Conservation (phyloP, 2,797 vertebrate species). For the Periparus ater region DNA sequence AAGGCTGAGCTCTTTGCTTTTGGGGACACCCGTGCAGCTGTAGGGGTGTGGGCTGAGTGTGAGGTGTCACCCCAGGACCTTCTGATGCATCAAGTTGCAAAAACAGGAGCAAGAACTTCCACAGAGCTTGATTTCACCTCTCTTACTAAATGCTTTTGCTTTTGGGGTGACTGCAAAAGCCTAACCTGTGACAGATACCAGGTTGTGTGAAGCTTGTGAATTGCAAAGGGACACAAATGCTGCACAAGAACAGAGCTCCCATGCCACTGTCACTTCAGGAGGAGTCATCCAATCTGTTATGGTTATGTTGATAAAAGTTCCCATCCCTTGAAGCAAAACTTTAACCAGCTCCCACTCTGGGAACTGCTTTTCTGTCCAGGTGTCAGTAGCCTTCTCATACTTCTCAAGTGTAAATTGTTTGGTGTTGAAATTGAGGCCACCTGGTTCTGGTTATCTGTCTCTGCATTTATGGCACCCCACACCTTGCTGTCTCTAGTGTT, state of each 20-base stretch:
- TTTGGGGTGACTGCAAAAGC: not conserved
- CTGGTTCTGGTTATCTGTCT: not conserved
- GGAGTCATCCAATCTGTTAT: not conserved
- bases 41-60: not conserved
- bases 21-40: not conserved
- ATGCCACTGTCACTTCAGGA: not conserved
- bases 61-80: not conserved
- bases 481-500: not conserved
- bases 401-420: constrained; percentile 15
- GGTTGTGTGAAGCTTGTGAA: not conserved
- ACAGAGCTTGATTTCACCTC: not conserved
- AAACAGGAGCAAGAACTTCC: not conserved
- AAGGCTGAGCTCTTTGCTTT: not conserved
- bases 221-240: not conserved
- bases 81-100: not conserved
- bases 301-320: not conserved
- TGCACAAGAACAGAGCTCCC: not conserved
- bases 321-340: not conserved
- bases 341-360: not conserved
- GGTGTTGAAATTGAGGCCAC: not conserved
- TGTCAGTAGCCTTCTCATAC: not conserved
- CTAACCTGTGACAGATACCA: not conserved
- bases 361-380: not conserved
- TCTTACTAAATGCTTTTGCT: not conserved
- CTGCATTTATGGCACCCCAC: not conserved